Base-by-base conservation (phyloP, 1,140 invertebrate genomes). In the Bombus confusus region DNA sequence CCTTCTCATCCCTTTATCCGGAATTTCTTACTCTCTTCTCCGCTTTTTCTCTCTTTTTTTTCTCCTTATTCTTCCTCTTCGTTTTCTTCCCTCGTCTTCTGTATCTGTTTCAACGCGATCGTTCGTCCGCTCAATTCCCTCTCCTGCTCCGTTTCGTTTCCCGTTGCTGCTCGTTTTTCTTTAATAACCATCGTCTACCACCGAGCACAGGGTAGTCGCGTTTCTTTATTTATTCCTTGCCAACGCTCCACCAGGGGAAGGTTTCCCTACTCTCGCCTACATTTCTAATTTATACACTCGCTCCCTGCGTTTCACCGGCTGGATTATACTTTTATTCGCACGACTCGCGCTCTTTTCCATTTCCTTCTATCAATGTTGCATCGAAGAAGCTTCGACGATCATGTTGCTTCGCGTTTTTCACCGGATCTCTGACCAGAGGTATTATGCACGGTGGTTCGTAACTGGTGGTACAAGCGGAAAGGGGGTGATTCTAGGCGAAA, bases 281-380 rank as follows among this genome's bases (percentile, higher is more conserved):
- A 75, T 83, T 74, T 47, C 57, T 62, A 74, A 82, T 82, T 82
- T 75, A 82, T 75, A 82, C 52, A 39, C 57, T n/a, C 41, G 80
- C 52, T 82, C 43, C 39, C 80, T 82, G 71, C 39, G 18, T 22
- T 43, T 34, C 52, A n/a, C 69, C 10, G 9, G 3, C 22, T 10
- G 71, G 41, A 74, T 82, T 82, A 82, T 41, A 43, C 39, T 74
- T 74, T 73, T 47, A 73, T 62, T 13, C 80, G 37, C 25, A 69
- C 68, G 37, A 52, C 66, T 22, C 37, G 13, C 1, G 25, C 18
- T n/a, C 22, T 22, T 28, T 62, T 74, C 71, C 41, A 18, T 47
- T 34, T 22, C 1, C 41, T 37, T 25, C 59, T 8, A 59, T 28
- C 39, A 25, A 34, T 22, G n/a, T 47, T 66, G 1, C 41, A 25